Conservation (phyloP, 92 coral and sea anemone species). For the Epizoanthus scotinus region DNA sequence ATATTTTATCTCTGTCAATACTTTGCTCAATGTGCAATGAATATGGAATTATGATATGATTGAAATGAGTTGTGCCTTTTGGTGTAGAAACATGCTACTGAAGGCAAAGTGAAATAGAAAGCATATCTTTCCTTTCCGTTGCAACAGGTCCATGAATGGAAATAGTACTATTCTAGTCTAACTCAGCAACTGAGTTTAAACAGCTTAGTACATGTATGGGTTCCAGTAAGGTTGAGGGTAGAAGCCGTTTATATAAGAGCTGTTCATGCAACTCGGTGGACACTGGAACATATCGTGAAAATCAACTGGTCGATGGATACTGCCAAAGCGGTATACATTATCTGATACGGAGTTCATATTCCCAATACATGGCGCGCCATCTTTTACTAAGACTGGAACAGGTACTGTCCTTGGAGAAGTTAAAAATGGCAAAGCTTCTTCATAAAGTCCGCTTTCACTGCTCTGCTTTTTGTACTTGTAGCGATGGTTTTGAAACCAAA, state of each 20-base stretch:
- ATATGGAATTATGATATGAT: no score
- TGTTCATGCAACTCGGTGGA: slow-evolving; percentile 12
- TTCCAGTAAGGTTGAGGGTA: slow-evolving; percentile 36
- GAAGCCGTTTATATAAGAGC: slow-evolving; percentile 19
- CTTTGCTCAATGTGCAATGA: no score
- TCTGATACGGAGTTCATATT: slow-evolving; percentile 28
- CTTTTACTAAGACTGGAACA: slow-evolving; percentile 75
- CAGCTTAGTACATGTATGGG: slow-evolving; percentile 12
- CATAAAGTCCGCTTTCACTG: slow-evolving; percentile 36
- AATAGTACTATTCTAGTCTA: no score
- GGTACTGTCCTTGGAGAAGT: slow-evolving; percentile 65
- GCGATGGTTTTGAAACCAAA: slow-evolving; percentile 53
- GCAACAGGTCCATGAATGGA: no score
- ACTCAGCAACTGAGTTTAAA: no score
- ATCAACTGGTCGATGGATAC: slow-evolving; percentile 23
- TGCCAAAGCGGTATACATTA: slow-evolving; percentile 23
- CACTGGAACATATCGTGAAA: slow-evolving; percentile 25
- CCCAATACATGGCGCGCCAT: slow-evolving; percentile 62
- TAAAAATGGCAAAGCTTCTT: slow-evolving; percentile 42
- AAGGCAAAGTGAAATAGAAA: no score
- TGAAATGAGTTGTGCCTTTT: no score
- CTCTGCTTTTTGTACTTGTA: slow-evolving; percentile 45
- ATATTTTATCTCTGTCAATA: no score
- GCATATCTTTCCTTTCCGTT: no score
- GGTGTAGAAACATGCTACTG: no score